These are phyloP conservation scores for Sialia sialis DNA, from an alignment of 2,113 vertebrate genomes.

Conservation along the genomic window DNA sequence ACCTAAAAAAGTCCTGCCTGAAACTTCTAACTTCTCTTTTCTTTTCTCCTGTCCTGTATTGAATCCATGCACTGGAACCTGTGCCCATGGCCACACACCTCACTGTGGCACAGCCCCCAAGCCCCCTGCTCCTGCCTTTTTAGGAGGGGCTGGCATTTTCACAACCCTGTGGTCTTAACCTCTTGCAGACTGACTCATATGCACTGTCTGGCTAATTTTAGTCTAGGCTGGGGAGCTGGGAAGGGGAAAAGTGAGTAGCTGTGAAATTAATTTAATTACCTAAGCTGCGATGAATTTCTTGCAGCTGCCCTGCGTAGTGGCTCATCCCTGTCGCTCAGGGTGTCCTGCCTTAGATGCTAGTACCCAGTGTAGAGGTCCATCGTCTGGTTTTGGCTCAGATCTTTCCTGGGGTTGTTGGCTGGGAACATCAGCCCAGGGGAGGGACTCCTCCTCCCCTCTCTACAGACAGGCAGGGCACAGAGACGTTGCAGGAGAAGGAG, in stretches of 20 bases:
- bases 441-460: not conserved
- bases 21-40: not conserved
- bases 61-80: not conserved
- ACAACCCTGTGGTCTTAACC: not conserved
- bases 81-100: not conserved
- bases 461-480: not conserved
- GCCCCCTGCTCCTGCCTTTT: not conserved
- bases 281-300: not conserved
- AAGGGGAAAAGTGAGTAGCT: conserved; percentile 32
- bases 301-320: conserved; percentile 15
- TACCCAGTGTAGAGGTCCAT: not conserved
- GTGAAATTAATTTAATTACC: conserved; percentile 63
- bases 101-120: not conserved
- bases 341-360: not conserved
- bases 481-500: not conserved
- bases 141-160: not conserved
- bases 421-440: not conserved
- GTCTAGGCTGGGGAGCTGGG: conserved; percentile 2
- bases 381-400: not conserved
- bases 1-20: not conserved
- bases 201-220: conserved; percentile 61
- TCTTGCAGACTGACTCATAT: conserved; percentile 45
- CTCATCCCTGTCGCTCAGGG: not conserved
- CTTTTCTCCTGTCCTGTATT: not conserved
- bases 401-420: not conserved